phyloP scores from a whole-genome alignment of 2,113 vertebrate genomes.

The Elephas maximus region DNA sequence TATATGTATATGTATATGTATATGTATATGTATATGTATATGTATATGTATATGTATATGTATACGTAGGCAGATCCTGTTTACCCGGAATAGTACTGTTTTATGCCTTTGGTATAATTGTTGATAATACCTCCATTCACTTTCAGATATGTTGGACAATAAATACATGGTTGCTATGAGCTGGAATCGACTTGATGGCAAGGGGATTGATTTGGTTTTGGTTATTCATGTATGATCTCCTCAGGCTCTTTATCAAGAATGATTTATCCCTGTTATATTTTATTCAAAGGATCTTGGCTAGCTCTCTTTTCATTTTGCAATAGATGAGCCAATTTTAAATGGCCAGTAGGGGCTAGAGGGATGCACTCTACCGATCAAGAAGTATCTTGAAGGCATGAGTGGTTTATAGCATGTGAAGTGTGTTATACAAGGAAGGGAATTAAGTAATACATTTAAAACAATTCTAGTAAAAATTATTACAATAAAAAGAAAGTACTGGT shows the following conservation, averaged over 20 bases:
- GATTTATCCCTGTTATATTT: background rate
- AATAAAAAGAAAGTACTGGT: background rate
- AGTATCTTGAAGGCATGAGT: background rate
- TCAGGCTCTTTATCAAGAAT: background rate
- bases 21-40: background rate
- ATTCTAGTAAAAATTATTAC: background rate
- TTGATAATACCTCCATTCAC: background rate
- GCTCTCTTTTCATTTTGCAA: background rate
- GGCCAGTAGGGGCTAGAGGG: background rate
- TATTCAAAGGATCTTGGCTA: background rate
- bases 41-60: background rate
- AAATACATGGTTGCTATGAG: background rate
- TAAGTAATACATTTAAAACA: background rate
- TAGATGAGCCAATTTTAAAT: background rate
- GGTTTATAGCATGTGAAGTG: background rate
- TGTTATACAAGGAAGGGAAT: background rate
- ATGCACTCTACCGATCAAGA: background rate
- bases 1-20: background rate
- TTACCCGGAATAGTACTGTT: fast-evolving
- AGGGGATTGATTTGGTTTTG: too few relatives aligned
- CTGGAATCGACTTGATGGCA: too few relatives aligned
- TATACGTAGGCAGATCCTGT: background rate
- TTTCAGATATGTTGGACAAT: background rate
- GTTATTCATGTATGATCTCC: background rate
- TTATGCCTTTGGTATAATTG: background rate